A percentile compares a stretch with the other conserved stretches of the same genome.
Conservation (phyloP, 2,888 invertebrate genomes). For the Antheraea assamensis region DNA sequence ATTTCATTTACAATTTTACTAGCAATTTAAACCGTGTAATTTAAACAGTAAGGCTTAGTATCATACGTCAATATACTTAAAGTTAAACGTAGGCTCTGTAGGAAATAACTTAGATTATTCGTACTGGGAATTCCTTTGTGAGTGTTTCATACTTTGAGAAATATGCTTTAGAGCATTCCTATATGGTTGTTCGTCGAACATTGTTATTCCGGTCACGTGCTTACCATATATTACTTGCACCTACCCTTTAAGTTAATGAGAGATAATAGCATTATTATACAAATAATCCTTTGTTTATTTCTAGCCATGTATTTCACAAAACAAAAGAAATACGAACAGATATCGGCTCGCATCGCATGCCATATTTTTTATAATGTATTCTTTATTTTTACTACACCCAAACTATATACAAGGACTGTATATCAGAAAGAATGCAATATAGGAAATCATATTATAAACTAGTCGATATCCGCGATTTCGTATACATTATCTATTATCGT, state of each 20-base stretch:
- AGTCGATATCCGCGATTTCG: too few species aligned
- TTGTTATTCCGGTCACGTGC: slow-evolving; percentile 7
- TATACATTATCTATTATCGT: too few species aligned
- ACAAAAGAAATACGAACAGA: too few species aligned
- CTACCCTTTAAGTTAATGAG: not conserved
- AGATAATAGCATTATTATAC: not conserved
- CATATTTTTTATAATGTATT: too few species aligned
- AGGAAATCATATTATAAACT: too few species aligned
- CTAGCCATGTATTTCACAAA: not conserved
- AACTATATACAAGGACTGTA: too few species aligned
- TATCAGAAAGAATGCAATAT: too few species aligned
- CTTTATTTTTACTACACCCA: too few species aligned
- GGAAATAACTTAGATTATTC: slow-evolving; percentile 52
- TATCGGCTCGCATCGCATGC: too few species aligned
- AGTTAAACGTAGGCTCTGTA: slow-evolving; percentile 41
- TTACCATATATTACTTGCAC: not conserved
- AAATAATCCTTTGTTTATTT: not conserved
- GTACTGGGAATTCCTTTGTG: slow-evolving; percentile 57
- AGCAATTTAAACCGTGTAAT: not conserved
- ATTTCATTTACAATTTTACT: not conserved
- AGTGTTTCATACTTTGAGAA: slow-evolving; percentile 45
- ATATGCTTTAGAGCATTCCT: slow-evolving; percentile 18
- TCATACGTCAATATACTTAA: slow-evolving; percentile 25
- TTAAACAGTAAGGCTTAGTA: slow-evolving; percentile 25
- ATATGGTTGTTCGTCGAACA: not conserved